phyloP scores from a whole-genome alignment of 2,888 invertebrate genomes.

The Eristalis tenax region DNA sequence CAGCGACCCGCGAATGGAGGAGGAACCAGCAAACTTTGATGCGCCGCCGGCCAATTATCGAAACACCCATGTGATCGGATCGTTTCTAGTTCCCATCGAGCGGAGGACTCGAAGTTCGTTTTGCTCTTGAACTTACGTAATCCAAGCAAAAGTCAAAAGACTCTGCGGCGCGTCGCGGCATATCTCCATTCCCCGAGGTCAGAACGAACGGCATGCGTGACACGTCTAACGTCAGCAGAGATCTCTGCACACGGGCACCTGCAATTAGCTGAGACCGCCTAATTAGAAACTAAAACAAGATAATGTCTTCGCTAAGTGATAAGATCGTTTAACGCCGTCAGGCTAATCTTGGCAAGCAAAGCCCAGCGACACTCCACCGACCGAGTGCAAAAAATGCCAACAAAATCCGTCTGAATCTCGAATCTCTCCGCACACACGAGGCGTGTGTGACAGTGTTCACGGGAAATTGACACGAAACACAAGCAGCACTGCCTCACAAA shows the following conservation, averaged over 20 bases:
- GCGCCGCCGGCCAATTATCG: not conserved
- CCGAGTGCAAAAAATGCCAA: not conserved
- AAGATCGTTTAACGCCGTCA: conserved; percentile 19
- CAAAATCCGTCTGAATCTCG: not conserved
- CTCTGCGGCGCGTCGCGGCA: no score
- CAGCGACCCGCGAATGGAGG: not conserved
- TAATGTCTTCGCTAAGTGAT: conserved; percentile 20
- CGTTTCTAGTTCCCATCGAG: not conserved
- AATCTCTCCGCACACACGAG: not conserved
- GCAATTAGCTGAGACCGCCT: conserved; percentile 24
- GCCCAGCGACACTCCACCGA: not conserved
- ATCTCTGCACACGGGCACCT: conserved; percentile 10
- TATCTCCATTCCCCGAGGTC: not conserved
- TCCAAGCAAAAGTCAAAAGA: no score
- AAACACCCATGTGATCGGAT: not conserved
- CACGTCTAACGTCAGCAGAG: not conserved
- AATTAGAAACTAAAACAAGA: conserved; percentile 38
- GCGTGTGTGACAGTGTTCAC: not conserved
- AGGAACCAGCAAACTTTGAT: not conserved
- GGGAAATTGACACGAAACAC: not conserved
- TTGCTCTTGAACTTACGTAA: not conserved
- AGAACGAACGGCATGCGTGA: not conserved
- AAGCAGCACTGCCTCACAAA: not conserved
- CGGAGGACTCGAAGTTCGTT: not conserved
- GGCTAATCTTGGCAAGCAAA: conserved; percentile 15